Evolutionary conservation across 2,888 invertebrate species (phyloP).

Genomic region (Dicyrtoma fusca): DNA sequence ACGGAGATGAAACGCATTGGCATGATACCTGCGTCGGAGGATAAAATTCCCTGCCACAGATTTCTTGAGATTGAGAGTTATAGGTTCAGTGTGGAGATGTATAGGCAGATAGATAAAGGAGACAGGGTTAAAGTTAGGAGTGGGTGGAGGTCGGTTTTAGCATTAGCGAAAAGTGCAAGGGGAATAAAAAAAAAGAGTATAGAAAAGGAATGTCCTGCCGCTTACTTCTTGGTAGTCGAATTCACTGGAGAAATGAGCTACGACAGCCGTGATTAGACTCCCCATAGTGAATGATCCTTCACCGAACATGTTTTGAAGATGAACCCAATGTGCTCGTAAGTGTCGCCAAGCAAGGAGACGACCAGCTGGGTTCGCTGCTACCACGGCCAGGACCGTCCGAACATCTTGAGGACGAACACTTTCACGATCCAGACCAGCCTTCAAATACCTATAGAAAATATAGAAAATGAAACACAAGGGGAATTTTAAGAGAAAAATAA

Average conservation of each 20-base stretch:
- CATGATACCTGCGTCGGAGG: too few species aligned
- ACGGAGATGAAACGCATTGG: too few species aligned
- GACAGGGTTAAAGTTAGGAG: background rate
- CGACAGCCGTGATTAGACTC: conserved; percentile 68
- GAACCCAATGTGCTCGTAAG: conserved; percentile 71
- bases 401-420: conserved; percentile 73
- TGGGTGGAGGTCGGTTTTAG: background rate
- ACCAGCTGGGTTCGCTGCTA: conserved; percentile 72
- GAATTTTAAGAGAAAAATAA: background rate
- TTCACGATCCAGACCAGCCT: conserved; percentile 72
- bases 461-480: background rate
- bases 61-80: too few species aligned
- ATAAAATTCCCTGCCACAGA: too few species aligned
- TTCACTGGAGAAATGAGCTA: conserved; percentile 71
- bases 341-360: conserved; percentile 74
- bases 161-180: background rate
- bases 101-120: background rate
- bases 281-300: conserved; percentile 68
- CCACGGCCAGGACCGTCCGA: conserved; percentile 70
- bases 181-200: background rate
- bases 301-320: conserved; percentile 68
- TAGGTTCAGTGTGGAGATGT: background rate
- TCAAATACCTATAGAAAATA: conserved; percentile 67
- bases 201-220: background rate
- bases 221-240: conserved; percentile 74